Conservation (phyloP, 1,140 invertebrate genomes). For the Meloidogyne exigua region DNA sequence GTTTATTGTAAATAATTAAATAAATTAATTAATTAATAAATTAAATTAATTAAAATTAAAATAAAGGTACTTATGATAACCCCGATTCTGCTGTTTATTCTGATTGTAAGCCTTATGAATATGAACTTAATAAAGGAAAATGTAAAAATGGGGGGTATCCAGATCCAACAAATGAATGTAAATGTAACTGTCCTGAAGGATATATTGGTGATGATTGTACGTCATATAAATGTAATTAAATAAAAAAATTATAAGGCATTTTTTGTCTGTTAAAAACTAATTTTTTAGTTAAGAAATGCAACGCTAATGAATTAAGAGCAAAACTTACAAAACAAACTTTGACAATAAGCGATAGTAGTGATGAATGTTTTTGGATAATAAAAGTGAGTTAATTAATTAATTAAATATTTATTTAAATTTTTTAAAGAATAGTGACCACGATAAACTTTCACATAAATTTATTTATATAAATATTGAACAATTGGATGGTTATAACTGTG, state of each 20-base stretch:
- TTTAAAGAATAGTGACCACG: not conserved
- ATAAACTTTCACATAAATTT: not conserved
- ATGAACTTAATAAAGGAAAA: not conserved
- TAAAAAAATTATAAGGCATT: too few species aligned
- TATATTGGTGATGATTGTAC: not conserved
- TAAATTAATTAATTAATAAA: not conserved
- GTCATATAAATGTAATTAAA: not conserved
- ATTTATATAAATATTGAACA: not conserved
- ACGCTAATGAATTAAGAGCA: not conserved
- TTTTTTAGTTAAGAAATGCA: not conserved
- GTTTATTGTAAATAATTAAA: slow-evolving; percentile 3
- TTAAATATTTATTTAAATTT: not conserved
- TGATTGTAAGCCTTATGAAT: not conserved
- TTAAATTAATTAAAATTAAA: not conserved
- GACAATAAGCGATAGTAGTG: not conserved
- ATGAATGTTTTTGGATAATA: not conserved
- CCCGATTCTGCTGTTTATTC: not conserved
- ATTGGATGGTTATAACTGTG: not conserved
- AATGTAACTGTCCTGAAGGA: not conserved
- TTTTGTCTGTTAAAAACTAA: too few species aligned
- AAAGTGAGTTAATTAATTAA: not conserved
- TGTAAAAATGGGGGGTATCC: slow-evolving; percentile 13
- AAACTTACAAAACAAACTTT: not conserved
- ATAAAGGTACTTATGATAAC: not conserved
- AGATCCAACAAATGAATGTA: not conserved